Evolutionary conservation across 2,113 vertebrate species (phyloP).

Genomic region (Thunnus thynnus): DNA sequence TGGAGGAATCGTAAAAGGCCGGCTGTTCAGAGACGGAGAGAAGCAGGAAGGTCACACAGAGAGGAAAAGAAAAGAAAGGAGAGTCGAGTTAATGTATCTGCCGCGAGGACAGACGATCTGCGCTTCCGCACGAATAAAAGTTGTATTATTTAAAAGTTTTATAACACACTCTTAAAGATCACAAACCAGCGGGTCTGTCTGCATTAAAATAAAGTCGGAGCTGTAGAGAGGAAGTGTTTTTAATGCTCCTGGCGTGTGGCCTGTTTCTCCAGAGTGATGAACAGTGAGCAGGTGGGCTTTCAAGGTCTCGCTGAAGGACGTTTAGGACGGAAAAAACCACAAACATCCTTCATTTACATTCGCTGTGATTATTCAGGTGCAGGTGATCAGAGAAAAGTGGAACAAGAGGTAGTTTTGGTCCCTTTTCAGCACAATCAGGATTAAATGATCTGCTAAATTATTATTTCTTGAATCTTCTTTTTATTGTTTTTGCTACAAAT

Average conservation of each 20-base stretch:
- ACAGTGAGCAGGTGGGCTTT: too few relatives aligned
- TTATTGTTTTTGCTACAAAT: too few relatives aligned
- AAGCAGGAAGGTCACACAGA: background rate
- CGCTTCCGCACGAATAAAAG: background rate
- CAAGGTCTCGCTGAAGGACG: too few relatives aligned
- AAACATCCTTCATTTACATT: too few relatives aligned
- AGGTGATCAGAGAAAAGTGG: too few relatives aligned
- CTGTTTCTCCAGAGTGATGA: background rate
- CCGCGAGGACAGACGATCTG: too few relatives aligned
- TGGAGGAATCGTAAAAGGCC: background rate
- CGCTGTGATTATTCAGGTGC: too few relatives aligned
- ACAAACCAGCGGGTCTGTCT: background rate
- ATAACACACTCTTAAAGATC: background rate
- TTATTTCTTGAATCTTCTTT: too few relatives aligned
- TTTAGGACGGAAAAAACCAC: too few relatives aligned
- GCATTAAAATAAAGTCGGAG: constrained; percentile 2
- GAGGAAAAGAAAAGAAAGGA: background rate
- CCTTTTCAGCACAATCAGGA: too few relatives aligned
- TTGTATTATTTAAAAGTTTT: background rate
- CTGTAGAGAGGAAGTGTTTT: background rate
- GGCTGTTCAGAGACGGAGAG: background rate
- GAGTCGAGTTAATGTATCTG: background rate
- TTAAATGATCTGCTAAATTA: too few relatives aligned
- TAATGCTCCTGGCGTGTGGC: constrained; percentile 4
- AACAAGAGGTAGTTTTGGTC: too few relatives aligned